Evolutionary conservation across 2,888 invertebrate species (phyloP).

Genomic region (Mylabris sibirica): DNA sequence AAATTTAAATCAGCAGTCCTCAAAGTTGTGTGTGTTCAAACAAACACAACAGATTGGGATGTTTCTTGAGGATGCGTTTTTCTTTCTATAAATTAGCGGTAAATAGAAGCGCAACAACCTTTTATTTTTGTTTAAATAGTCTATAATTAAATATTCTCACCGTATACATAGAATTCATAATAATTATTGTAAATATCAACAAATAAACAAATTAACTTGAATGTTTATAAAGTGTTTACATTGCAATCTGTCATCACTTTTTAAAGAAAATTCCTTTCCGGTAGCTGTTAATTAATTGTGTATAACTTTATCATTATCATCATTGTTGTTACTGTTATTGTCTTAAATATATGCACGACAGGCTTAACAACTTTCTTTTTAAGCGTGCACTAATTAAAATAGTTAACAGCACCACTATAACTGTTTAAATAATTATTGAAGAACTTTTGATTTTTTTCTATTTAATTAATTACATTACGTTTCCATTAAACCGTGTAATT

Average conservation of each 20-base stretch:
- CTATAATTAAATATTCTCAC: not conserved
- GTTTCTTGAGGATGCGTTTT: too few species aligned
- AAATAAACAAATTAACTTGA: not conserved
- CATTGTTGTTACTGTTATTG: not conserved
- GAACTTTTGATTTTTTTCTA: not conserved
- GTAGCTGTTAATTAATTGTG: not conserved
- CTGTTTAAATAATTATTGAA: not conserved
- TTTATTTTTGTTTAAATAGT: not conserved
- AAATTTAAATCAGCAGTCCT: not conserved
- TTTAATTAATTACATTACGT: not conserved
- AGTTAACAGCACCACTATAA: not conserved
- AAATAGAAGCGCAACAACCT: not conserved
- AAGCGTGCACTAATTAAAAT: not conserved
- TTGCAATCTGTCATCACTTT: not conserved
- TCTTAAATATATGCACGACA: not conserved
- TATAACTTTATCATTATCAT: not conserved
- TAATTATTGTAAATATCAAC: not conserved
- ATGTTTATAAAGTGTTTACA: not conserved
- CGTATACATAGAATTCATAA: not conserved
- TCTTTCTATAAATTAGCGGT: not conserved
- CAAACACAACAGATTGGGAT: too few species aligned
- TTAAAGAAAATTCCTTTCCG: not conserved
- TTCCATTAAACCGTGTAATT: not conserved
- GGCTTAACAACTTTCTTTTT: not conserved
- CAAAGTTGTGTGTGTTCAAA: not conserved